These are phyloP conservation scores for Tetragnatha montana DNA, from an alignment of 2,888 invertebrate genomes.

Conservation along the genomic window DNA sequence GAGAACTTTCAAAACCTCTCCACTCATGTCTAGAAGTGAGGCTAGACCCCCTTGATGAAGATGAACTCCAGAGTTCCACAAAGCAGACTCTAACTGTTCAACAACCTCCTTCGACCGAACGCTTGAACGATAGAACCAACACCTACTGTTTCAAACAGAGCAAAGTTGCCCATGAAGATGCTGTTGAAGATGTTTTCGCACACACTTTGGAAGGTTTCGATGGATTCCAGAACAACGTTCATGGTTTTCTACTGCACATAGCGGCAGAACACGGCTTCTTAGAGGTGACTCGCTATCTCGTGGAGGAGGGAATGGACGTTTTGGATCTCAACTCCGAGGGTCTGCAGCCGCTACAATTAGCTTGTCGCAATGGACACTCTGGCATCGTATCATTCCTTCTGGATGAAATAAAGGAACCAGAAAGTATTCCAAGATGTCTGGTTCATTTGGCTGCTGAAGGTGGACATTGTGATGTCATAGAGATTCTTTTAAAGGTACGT, in stretches of 20 bases:
- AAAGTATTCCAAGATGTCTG: neutral
- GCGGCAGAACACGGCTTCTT: slow-evolving; percentile 10
- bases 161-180: no score
- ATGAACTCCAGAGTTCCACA: no score
- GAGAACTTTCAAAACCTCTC: no score
- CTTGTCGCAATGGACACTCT: neutral
- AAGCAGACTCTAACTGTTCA: no score
- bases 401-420: neutral
- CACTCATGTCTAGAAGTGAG: no score
- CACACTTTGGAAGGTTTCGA: neutral
- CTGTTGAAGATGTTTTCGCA: no score
- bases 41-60: no score
- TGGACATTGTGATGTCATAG: neutral
- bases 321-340: neutral
- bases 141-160: no score
- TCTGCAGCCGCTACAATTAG: neutral
- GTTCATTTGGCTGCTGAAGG: neutral
- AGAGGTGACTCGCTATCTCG: neutral
- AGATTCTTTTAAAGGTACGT: no score
- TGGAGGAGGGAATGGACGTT: neutral
- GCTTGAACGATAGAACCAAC: no score
- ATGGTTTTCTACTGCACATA: neutral
- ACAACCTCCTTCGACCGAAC: no score
- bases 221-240: neutral
- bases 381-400: slow-evolving; percentile 16